These are phyloP conservation scores for Tillus elongatus DNA, from an alignment of 2,888 invertebrate species.

Conservation along the genomic window DNA sequence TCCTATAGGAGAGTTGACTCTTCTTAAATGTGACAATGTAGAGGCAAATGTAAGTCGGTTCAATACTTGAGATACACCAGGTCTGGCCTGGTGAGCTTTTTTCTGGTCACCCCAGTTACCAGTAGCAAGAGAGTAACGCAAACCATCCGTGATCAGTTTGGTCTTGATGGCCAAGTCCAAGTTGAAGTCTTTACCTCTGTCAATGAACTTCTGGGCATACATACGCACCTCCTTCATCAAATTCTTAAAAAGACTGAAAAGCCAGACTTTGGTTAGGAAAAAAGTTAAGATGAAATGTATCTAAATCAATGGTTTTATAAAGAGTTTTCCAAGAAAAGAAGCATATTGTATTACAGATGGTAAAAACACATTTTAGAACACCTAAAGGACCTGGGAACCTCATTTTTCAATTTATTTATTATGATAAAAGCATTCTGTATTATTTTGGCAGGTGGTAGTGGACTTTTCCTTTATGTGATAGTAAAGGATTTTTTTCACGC, in stretches of 20 bases:
- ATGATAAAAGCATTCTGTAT: too few relatives aligned
- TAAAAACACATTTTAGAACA: too few relatives aligned
- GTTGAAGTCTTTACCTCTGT: constrained; percentile 97
- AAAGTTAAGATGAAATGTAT: neutral
- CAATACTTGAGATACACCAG: constrained; percentile 95
- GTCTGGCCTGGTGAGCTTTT: constrained; percentile 97
- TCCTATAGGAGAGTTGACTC: constrained; percentile 98
- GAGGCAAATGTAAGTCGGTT: constrained; percentile 98
- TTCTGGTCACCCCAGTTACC: constrained; percentile 99
- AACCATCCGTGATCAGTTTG: constrained; percentile 94
- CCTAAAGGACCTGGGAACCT: too few relatives aligned
- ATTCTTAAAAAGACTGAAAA: constrained; percentile 73
- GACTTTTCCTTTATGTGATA: too few relatives aligned
- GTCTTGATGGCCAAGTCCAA: constrained; percentile 94
- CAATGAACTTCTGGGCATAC: constrained; percentile 98
- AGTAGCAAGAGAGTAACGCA: constrained; percentile 95
- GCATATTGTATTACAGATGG: too few relatives aligned
- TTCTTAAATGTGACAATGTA: constrained; percentile 92
- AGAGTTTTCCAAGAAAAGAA: too few relatives aligned
- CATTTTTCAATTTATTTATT: too few relatives aligned
- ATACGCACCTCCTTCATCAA: constrained; percentile 94
- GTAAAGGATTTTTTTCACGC: too few relatives aligned
- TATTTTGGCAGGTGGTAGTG: too few relatives aligned
- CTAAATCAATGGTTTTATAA: neutral
- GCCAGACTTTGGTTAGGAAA: neutral